Conservation (phyloP, 1,140 invertebrate genomes). For the Galleria mellonella region DNA sequence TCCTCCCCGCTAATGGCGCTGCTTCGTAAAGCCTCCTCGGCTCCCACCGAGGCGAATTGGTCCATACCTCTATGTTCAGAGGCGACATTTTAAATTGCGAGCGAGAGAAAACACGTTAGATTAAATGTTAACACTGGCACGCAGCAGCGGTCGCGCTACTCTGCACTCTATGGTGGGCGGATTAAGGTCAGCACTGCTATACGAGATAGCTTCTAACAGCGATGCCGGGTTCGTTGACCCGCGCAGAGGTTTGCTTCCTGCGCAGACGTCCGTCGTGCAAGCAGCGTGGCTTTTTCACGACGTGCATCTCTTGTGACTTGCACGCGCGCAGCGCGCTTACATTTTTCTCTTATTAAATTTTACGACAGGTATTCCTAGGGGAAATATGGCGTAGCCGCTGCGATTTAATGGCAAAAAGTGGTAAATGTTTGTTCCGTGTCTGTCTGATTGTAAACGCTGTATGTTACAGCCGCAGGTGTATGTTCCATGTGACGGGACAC, state of each 20-base stretch:
- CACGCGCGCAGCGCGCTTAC: conserved; percentile 9
- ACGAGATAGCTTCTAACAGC: conserved; percentile 29
- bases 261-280: conserved; percentile 25
- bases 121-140: conserved; percentile 42
- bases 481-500: no score
- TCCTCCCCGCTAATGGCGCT: conserved; percentile 42
- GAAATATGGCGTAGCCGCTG: conserved; percentile 10
- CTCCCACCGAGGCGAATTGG: neutral
- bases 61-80: neutral
- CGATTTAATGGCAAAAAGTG: conserved; percentile 19
- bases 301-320: conserved; percentile 10
- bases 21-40: conserved; percentile 34
- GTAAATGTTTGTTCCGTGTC: neutral
- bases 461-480: no score
- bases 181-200: conserved; percentile 17
- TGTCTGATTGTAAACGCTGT: no score
- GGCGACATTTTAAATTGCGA: neutral
- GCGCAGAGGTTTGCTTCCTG: conserved; percentile 46
- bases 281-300: conserved; percentile 33
- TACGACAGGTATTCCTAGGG: conserved; percentile 13
- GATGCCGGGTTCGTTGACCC: conserved; percentile 43
- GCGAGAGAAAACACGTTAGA: conserved; percentile 36
- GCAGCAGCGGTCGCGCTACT: conserved; percentile 1
- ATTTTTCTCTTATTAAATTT: conserved; percentile 28
- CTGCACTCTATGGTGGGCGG: conserved; percentile 4